Base-by-base conservation (phyloP, 2,113 vertebrate species). In the Stegostoma tigrinum region DNA sequence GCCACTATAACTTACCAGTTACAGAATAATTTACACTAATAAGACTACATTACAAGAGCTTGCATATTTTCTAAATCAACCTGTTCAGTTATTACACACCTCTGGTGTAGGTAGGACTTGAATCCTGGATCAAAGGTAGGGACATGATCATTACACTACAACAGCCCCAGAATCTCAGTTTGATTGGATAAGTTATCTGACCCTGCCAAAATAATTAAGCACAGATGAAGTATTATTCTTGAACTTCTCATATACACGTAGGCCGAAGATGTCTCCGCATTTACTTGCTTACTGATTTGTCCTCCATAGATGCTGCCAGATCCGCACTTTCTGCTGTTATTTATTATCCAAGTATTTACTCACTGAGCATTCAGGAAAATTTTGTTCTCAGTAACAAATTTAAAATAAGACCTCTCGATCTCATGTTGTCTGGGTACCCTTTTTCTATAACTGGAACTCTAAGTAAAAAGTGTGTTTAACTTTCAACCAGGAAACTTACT, bases 401-500 rank as follows among this genome's bases (percentile, higher is more conserved):
- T 87, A 23, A 87, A 87, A n/a, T 91, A 17, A 91, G 48, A 2
- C 10, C 7, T 10, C 86, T 89, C 48, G 14, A 55, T 30, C 23
- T 87, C 6, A 27, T 24, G 27, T 55, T 89, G 55, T 45, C 45
- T 52, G 8, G 48, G 30, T 5, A 55, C 0, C 6, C 24, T 89
- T 55, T 27, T 52, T 27, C 23, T 38, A 70, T 3, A 42, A 6
- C 91, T 38, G 7, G 68, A 68, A 42, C 61, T 42, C 0, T 3
- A 4, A 68, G 45, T 72, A 23, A 67, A 34, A 5, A 72, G 61
- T 67, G 17, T 0, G 61, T 67, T 5, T 0, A 14, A 42, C 66
- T 89, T 48, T 0, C 34, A 93, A 93, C 45, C 45, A 95, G 19
- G 45, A 72, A 75, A 95, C 99, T 98, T 96, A 99, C 99, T 98